phyloP scores from a whole-genome alignment of 2,888 invertebrate species.

The Pristionchus mayeri region DNA sequence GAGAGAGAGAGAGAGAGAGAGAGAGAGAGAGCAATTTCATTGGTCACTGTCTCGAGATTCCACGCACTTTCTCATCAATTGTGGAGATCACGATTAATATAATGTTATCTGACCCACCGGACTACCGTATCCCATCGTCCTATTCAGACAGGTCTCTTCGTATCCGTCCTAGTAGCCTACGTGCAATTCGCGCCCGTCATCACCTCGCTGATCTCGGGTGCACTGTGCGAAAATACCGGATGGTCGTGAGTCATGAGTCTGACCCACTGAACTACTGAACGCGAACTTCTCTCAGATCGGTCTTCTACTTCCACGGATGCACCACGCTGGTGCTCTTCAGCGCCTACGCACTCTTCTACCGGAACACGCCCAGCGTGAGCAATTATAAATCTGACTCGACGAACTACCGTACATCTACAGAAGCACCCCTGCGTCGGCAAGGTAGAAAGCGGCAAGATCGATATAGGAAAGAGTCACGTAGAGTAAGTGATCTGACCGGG shows the following conservation, averaged over 20 bases:
- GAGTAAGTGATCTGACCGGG: conserved; percentile 49
- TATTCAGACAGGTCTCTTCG: conserved; percentile 72
- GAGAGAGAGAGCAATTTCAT: too few species aligned
- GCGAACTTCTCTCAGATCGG: conserved; percentile 47
- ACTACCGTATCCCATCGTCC: neutral
- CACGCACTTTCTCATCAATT: too few species aligned
- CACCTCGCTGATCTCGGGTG: conserved; percentile 67
- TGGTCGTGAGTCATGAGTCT: conserved; percentile 14
- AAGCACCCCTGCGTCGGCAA: conserved; percentile 68
- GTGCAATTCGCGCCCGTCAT: conserved; percentile 72
- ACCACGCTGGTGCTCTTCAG: conserved; percentile 58
- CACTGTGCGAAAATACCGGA: conserved; percentile 49
- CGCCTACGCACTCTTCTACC: conserved; percentile 60
- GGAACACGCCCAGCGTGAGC: conserved; percentile 54
- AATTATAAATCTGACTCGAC: neutral
- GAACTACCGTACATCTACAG: conserved; percentile 41
- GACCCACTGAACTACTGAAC: neutral
- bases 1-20: too few species aligned
- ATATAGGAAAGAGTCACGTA: conserved; percentile 60
- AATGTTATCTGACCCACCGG: neutral
- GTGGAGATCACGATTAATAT: too few species aligned
- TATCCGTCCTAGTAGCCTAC: conserved; percentile 74
- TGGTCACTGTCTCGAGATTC: too few species aligned
- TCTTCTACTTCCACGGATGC: conserved; percentile 67
- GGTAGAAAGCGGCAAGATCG: conserved; percentile 65